These are phyloP conservation scores for Idaea biselata DNA, from an alignment of 2,888 invertebrate genomes.

Conservation along the genomic window DNA sequence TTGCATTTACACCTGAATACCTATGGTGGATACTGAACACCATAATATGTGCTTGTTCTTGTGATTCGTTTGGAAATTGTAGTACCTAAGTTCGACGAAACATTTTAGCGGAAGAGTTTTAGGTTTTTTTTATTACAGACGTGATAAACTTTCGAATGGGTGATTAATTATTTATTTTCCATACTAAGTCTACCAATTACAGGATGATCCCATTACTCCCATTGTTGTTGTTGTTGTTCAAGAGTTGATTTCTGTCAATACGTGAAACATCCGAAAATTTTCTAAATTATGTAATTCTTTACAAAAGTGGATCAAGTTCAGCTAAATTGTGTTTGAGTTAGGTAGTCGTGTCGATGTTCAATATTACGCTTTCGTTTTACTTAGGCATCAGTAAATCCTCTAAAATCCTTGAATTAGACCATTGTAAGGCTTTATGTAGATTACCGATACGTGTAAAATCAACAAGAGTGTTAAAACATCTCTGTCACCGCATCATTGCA, in stretches of 20 bases:
- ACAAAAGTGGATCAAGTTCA: neutral
- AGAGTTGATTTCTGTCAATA: neutral
- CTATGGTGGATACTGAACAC: neutral
- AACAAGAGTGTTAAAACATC: neutral
- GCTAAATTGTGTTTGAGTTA: neutral
- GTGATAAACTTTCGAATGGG: no score
- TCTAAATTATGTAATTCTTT: neutral
- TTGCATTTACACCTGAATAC: slow-evolving; percentile 56
- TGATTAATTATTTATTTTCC: no score
- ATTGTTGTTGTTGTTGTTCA: no score
- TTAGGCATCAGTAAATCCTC: no score
- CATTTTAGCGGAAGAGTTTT: neutral
- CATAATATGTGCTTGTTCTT: no score
- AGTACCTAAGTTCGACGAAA: neutral
- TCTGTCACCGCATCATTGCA: neutral
- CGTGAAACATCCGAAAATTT: neutral
- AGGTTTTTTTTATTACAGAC: no score
- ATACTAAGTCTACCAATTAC: no score
- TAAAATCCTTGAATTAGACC: no score
- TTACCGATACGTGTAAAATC: neutral
- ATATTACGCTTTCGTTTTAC: no score
- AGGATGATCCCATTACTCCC: no score
- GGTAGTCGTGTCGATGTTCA: neutral
- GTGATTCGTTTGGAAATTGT: no score
- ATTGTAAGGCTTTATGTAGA: no score